A percentile compares a stretch with the other conserved stretches of the same genome.
Conservation (phyloP, 2,113 vertebrate species). For the Ptyas mucosa region DNA sequence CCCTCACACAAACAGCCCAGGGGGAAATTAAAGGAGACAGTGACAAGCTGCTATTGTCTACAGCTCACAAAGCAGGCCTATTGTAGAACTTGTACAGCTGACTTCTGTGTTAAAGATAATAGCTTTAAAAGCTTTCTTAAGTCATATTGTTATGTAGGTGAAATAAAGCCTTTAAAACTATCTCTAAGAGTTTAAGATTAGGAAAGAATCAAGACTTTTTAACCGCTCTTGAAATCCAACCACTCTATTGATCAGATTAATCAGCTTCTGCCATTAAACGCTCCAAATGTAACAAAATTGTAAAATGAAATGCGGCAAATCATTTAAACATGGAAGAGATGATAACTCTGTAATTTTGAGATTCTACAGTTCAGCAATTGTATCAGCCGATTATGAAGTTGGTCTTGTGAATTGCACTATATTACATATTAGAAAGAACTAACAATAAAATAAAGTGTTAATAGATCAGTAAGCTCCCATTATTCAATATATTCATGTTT, state of each 20-base stretch:
- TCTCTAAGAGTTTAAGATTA: slow-evolving; percentile 55
- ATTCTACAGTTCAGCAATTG: slow-evolving; percentile 8
- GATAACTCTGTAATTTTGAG: neutral
- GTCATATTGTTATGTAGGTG: slow-evolving; percentile 54
- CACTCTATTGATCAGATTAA: slow-evolving; percentile 42
- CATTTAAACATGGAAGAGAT: neutral
- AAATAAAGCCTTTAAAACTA: slow-evolving; percentile 66
- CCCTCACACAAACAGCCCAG: neutral
- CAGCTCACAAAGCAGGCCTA: slow-evolving; percentile 49
- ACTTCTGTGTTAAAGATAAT: slow-evolving; percentile 58
- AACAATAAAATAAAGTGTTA: slow-evolving; percentile 9
- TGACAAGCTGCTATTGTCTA: slow-evolving; percentile 50
- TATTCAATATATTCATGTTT: neutral
- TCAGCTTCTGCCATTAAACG: slow-evolving; percentile 45
- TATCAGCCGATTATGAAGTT: neutral
- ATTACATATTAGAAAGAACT: neutral
- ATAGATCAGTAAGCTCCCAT: neutral
- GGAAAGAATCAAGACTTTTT: slow-evolving; percentile 40
- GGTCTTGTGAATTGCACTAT: neutral
- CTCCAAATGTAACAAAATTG: neutral
- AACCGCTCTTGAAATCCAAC: slow-evolving; percentile 28
- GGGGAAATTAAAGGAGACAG: slow-evolving; percentile 25
- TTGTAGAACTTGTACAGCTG: slow-evolving; percentile 31
- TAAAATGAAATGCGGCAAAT: slow-evolving; percentile 5
- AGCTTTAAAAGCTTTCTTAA: slow-evolving; percentile 61